phyloP scores from a whole-genome alignment of 2,797 vertebrate genomes.

The Pitangus sulphuratus region DNA sequence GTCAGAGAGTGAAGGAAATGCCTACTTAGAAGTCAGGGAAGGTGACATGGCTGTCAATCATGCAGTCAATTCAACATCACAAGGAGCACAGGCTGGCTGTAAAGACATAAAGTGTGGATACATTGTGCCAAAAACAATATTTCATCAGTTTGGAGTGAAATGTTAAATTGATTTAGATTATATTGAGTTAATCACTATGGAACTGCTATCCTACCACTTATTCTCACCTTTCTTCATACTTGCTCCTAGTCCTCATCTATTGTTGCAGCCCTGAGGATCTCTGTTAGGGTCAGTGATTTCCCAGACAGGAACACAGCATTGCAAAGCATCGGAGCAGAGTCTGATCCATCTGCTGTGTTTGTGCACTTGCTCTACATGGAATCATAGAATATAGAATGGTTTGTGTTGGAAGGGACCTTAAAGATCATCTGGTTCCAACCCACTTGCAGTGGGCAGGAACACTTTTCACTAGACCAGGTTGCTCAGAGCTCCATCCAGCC shows the following conservation, averaged over 20 bases:
- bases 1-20: not conserved
- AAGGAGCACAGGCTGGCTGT: not conserved
- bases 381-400: not conserved
- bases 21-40: not conserved
- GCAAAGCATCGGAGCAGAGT: not conserved
- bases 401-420: not conserved
- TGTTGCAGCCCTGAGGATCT: not conserved
- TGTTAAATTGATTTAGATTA: not conserved
- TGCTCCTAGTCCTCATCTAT: not conserved
- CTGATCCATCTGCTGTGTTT: not conserved
- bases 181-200: not conserved
- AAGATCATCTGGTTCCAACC: not conserved
- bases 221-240: not conserved
- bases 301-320: not conserved
- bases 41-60: not conserved
- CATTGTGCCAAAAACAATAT: not conserved
- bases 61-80: not conserved
- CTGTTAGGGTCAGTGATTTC: not conserved
- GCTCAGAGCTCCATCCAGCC: not conserved
- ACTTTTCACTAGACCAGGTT: not conserved
- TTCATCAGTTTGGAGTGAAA: not conserved
- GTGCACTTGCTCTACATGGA: not conserved
- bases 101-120: not conserved
- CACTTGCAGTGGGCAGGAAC: not conserved
- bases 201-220: not conserved